These are phyloP conservation scores for Eleginops maclovinus DNA, from an alignment of 2,113 vertebrate species.

Conservation along the genomic window DNA sequence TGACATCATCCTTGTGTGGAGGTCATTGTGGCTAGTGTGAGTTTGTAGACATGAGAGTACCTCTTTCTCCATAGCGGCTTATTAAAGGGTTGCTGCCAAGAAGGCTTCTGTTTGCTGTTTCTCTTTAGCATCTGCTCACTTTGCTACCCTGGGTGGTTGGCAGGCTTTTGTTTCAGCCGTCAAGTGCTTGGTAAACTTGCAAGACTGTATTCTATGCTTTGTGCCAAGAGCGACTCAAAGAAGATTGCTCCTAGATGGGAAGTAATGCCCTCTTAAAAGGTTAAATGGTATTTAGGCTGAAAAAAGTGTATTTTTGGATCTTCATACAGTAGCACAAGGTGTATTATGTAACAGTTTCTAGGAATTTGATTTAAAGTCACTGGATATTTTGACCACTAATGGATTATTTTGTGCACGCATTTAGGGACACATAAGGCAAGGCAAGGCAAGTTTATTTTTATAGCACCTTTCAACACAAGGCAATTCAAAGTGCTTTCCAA, in stretches of 20 bases:
- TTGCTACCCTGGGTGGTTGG: constrained; percentile 18
- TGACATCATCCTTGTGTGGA: constrained; percentile 52
- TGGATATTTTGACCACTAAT: background rate
- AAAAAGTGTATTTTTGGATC: background rate
- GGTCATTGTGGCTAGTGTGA: constrained; percentile 38
- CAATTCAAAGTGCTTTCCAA: no score
- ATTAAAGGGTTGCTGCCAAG: constrained; percentile 23
- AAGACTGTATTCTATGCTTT: background rate
- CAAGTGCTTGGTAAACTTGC: constrained; percentile 10
- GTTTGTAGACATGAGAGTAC: constrained; percentile 33
- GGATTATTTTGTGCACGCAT: no score
- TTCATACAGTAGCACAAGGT: background rate
- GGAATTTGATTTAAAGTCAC: background rate
- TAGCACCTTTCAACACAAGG: no score
- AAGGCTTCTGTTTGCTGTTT: constrained; percentile 44
- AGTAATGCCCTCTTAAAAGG: background rate
- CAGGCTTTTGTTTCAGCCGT: constrained; percentile 10
- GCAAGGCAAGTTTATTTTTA: no score
- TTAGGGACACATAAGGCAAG: no score
- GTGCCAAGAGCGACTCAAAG: constrained; percentile 26
- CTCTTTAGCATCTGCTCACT: constrained; percentile 25
- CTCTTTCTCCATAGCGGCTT: constrained; percentile 34
- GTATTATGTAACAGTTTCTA: background rate
- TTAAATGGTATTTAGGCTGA: background rate
- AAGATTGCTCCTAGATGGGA: background rate